These are phyloP conservation scores for Dryas iulia DNA, from an alignment of 1,140 invertebrate genomes.

Conservation along the genomic window DNA sequence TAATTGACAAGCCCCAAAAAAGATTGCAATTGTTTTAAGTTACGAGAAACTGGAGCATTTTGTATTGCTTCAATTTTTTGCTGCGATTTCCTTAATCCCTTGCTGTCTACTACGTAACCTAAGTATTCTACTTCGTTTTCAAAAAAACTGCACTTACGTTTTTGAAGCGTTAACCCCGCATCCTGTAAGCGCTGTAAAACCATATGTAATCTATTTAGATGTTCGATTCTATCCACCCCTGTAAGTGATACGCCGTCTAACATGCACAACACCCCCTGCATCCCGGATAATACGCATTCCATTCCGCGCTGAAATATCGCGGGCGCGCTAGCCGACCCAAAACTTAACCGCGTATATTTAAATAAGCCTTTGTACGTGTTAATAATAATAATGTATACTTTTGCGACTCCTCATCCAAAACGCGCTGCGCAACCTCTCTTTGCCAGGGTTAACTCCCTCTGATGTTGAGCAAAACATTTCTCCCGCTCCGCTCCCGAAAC, in stretches of 20 bases:
- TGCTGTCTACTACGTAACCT: neutral
- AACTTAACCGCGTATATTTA: neutral
- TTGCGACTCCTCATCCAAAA: neutral
- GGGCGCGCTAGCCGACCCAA: neutral
- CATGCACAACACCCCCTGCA: neutral
- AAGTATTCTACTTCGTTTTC: neutral
- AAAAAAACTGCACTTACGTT: too few relatives aligned
- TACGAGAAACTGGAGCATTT: too few relatives aligned
- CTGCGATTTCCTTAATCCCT: too few relatives aligned
- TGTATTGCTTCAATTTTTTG: too few relatives aligned
- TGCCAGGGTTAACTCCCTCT: too few relatives aligned
- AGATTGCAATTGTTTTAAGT: too few relatives aligned
- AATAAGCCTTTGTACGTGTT: neutral
- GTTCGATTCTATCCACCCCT: neutral
- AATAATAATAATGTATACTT: slow-evolving; percentile 6
- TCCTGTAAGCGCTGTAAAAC: neutral
- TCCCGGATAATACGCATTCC: neutral
- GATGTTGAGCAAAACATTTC: too few relatives aligned
- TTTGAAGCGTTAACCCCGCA: neutral
- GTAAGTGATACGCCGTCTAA: neutral
- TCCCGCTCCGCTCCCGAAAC: too few relatives aligned
- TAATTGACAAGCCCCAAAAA: too few relatives aligned
- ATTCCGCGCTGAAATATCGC: neutral
- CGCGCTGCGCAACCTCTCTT: neutral
- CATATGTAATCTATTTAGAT: neutral